Base-by-base conservation (phyloP, 2,888 invertebrate genomes). In the Campopleginae sp. region DNA sequence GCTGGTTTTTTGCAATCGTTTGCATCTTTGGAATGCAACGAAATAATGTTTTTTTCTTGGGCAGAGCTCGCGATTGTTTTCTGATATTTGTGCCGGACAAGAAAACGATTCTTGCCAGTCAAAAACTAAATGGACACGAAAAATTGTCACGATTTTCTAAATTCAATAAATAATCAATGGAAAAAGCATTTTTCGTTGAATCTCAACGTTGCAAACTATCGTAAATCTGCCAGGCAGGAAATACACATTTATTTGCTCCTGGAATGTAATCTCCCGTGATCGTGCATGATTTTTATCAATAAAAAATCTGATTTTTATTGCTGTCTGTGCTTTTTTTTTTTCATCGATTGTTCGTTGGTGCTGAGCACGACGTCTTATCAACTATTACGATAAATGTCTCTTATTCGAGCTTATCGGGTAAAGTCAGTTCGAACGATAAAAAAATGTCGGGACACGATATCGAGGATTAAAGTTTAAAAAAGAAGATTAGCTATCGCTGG, bases 401-500 rank as follows among this genome's bases (percentile, higher is more conserved):
- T n/a, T n/a, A n/a, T 58, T 27, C 58, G 58, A 58, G 27, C 27
- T 58, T 58, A 58, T 58, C 58, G 58, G 58, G 58, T 58, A 27
- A 12, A 58, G 27, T 58, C 14, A 58, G 27, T 58, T 27, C 27
- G 27, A 58, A 23, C 7, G n/a, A 51, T n/a, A 51, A 27, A 58
- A 58, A 63, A 38, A 33, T 63, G 33, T 27, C 27, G 14, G 27
- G 58, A 58, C 58, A 14, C 27, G 58, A 58, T 58, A 58, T 58
- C 58, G 58, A 58, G 58, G 58, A 58, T 58, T 58, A 27, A 58
- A 58, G 58, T 58, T 58, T 58, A 58, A 58, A 58, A 58, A 27
- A 14, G 12, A 6, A 58, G 58, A 58, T 58, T 14, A 58, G 14
- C 0, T 27, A 27, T 19, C 58, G 27, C 23, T 27, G 7, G 14